Conservation (phyloP, 2,113 vertebrate species). For the Chionodraco myersi region DNA sequence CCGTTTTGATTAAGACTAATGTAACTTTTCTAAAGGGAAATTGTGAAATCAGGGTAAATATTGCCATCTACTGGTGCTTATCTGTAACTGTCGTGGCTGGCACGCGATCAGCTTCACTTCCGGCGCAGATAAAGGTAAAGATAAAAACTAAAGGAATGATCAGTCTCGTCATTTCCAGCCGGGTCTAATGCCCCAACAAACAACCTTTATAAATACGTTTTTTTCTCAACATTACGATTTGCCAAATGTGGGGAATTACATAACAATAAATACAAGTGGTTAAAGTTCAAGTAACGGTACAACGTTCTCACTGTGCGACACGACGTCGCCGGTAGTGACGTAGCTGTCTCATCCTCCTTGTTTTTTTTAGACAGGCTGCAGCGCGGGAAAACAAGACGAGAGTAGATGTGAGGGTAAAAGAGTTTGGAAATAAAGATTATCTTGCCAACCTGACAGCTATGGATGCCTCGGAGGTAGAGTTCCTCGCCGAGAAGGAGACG, state of each 20-base stretch:
- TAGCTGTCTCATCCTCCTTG: not conserved
- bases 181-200: accelerated
- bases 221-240: not conserved
- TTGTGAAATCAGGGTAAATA: not conserved
- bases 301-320: too few species aligned
- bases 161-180: not conserved
- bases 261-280: not conserved
- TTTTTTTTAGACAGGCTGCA: not conserved
- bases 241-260: accelerated
- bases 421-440: too few species aligned
- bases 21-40: not conserved
- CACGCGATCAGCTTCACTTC: slow-evolving; percentile 11
- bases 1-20: not conserved
- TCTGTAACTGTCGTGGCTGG: not conserved
- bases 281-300: too few species aligned
- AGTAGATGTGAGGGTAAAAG: not conserved
- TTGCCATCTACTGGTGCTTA: slow-evolving; percentile 20
- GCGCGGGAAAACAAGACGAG: slow-evolving; percentile 66
- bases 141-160: not conserved
- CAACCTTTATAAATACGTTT: not conserved
- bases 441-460: slow-evolving; percentile 63
- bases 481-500: slow-evolving; percentile 92
- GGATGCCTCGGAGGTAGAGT: slow-evolving; percentile 93
- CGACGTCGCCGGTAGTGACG: slow-evolving; percentile 21
- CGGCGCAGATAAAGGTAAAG: not conserved